Conservation (phyloP, 2,888 invertebrate genomes). For the Prostheceraeus crozeri region DNA sequence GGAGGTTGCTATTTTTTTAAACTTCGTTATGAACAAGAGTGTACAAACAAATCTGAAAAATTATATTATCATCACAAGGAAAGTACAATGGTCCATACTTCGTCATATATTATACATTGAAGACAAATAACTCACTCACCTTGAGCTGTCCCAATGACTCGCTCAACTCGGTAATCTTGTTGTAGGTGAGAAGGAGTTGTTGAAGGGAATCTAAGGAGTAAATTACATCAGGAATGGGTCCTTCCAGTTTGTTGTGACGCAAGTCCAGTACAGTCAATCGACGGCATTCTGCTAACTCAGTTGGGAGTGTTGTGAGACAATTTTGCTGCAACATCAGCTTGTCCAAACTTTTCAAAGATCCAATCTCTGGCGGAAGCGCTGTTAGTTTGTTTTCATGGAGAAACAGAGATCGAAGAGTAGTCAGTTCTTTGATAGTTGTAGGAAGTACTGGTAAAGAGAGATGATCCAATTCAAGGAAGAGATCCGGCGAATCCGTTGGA, state of each 20-base stretch:
- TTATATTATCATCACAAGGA: too few species aligned
- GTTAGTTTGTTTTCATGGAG: conserved; percentile 36
- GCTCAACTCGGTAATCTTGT: conserved; percentile 30
- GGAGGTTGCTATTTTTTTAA: too few species aligned
- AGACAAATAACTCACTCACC: too few species aligned
- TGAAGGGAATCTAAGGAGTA: conserved; percentile 6
- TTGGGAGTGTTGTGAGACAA: conserved; percentile 28
- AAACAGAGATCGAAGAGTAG: conserved; percentile 29
- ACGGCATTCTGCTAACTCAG: conserved; percentile 31
- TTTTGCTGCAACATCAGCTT: conserved; percentile 38
- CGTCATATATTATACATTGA: too few species aligned
- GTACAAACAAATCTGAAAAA: too few species aligned
- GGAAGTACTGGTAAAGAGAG: conserved; percentile 23
- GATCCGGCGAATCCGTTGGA: too few species aligned
- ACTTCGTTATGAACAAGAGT: too few species aligned
- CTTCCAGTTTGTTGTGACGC: conserved; percentile 36
- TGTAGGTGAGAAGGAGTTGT: conserved; percentile 35
- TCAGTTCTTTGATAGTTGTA: conserved; percentile 12
- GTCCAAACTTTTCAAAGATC: conserved; percentile 27
- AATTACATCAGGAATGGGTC: conserved; percentile 29
- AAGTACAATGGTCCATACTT: too few species aligned
- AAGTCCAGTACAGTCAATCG: conserved; percentile 30
- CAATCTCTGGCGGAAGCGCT: conserved; percentile 23
- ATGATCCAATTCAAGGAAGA: too few species aligned
- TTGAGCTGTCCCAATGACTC: conserved; percentile 10